Conservation (phyloP, 2,888 invertebrate species). For the Hirudinaria manillensis region DNA sequence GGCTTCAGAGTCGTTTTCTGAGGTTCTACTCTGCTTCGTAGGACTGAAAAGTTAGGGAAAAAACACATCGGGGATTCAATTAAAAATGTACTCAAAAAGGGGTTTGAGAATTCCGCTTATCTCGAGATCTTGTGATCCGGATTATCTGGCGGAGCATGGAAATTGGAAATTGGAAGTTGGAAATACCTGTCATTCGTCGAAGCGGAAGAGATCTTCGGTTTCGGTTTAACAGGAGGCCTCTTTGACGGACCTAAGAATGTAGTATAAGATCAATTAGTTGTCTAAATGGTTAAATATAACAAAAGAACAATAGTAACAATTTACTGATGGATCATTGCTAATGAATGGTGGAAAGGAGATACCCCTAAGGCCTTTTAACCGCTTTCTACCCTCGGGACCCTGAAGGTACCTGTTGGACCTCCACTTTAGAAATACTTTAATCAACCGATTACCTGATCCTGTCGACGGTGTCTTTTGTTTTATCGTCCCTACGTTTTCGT, state of each 20-base stretch:
- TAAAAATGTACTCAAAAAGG: no score
- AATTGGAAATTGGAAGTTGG: no score
- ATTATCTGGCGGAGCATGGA: no score
- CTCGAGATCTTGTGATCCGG: no score
- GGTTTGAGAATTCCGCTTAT: no score
- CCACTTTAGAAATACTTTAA: no score
- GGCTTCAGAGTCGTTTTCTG: neutral
- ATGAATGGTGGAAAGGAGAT: no score
- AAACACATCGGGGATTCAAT: neutral
- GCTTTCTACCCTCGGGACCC: no score
- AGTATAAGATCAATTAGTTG: neutral
- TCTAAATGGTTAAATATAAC: neutral
- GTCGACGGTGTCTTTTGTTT: slow-evolving; percentile 59
- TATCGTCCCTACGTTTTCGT: slow-evolving; percentile 96
- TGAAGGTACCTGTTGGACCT: no score
- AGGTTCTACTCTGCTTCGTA: neutral
- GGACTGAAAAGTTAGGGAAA: neutral
- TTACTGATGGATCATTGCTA: neutral
- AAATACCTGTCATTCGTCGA: no score
- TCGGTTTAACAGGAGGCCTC: slow-evolving; percentile 7
- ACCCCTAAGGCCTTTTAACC: no score
- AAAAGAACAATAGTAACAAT: neutral
- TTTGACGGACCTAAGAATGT: neutral
- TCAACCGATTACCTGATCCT: neutral
- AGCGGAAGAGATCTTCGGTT: neutral